These are phyloP conservation scores for Clusia tigrina DNA, from an alignment of 2,888 invertebrate species.

Conservation along the genomic window DNA sequence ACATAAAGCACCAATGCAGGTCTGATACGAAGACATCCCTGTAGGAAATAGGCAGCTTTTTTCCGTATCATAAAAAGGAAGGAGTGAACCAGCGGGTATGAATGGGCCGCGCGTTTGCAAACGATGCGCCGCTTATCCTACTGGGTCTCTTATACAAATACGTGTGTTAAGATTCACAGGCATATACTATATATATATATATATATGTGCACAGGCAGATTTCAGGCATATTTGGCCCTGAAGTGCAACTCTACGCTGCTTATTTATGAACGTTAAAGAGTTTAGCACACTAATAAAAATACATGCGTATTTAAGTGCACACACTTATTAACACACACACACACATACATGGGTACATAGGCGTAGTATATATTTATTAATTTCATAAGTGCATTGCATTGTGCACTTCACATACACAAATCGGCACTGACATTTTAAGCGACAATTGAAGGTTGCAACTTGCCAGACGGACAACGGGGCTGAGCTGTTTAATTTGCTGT, in stretches of 20 bases:
- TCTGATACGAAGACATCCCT: too few species aligned
- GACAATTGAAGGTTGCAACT: slow-evolving; percentile 33
- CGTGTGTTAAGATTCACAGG: slow-evolving; percentile 1
- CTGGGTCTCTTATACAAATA: not conserved
- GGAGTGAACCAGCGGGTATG: too few species aligned
- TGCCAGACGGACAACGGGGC: not conserved
- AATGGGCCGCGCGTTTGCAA: too few species aligned
- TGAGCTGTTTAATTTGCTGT: slow-evolving; percentile 9
- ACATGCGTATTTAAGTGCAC: not conserved
- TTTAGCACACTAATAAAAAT: not conserved
- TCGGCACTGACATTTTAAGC: slow-evolving; percentile 33
- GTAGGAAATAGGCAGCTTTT: too few species aligned
- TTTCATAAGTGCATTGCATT: not conserved
- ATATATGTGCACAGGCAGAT: slow-evolving; percentile 17
- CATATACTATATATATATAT: slow-evolving; percentile 9
- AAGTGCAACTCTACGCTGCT: too few species aligned
- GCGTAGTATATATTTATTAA: too few species aligned
- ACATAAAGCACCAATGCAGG: not conserved
- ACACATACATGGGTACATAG: too few species aligned
- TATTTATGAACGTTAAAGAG: not conserved
- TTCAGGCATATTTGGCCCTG: slow-evolving; percentile 2
- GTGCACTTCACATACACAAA: slow-evolving; percentile 38
- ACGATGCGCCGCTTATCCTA: not conserved
- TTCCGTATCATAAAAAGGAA: too few species aligned
- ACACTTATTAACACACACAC: not conserved